Base-by-base conservation (phyloP, 2,797 vertebrate genomes). In the Taenioides sp. region DNA sequence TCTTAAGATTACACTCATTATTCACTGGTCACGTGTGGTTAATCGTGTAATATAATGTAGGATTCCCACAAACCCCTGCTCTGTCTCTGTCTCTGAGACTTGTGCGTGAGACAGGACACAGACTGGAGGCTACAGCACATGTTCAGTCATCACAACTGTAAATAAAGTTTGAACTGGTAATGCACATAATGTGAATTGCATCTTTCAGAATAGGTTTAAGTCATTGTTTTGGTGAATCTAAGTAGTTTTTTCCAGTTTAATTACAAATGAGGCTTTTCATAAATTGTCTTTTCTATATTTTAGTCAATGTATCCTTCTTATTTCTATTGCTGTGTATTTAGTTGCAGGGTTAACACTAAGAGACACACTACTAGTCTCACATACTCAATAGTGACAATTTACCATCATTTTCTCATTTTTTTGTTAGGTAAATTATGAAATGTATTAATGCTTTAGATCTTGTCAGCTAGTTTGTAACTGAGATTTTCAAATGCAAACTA, bases 21-120 rank as follows among this genome's bases (percentile, higher is more conserved):
- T 63, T 37, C 6, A n/a, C 34, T 63, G 61, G 31, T 11, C 61
- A 40, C 31, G n/a, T 11, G 31, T 62, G n/a, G 60, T 34, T 37
- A 4, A 62, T 31, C 40, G 16, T 61, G 59, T 34, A 40, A 31
- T n/a, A 76, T 60, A 54, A 67, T 0, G 61, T 70, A 71, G 34
- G 31, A 59, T 37, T 73, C 77, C 57, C 50, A 58, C 69, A 66
- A 54, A 54, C 69, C n/a, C 74, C 20, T 52, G 5, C 22, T 74
- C 20, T 61, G 7, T 55, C 28, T 55, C 62, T 0, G 72, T 47
- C 54, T 79, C 23, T 76, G 50, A 70, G 20, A 49, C 52, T 50
- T 73, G 65, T 73, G 74, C 71, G 43, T 43, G 23, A 63, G 71
- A 64, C 71, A 49, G 31, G 70, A 61, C 71, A 49, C 23, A 22